These are phyloP conservation scores for Henricia sp. DNA, from an alignment of 53 echinoderm and acorn worm species.

Conservation along the genomic window DNA sequence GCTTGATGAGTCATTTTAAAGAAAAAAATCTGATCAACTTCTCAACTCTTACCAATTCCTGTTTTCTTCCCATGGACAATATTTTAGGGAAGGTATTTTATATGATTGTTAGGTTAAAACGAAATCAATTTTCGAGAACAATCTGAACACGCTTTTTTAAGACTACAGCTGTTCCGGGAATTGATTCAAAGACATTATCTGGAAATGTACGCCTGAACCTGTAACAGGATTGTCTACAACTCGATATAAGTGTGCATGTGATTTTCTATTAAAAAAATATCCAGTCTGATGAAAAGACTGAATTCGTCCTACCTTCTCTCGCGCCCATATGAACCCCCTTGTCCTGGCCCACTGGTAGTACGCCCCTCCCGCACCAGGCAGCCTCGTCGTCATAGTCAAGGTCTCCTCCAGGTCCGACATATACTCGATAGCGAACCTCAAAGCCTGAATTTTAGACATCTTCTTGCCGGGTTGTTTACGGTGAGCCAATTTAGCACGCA, in stretches of 20 bases:
- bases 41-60: too few species aligned
- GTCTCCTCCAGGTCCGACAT: conserved; percentile 95
- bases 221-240: too few species aligned
- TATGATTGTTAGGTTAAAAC: too few species aligned
- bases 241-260: neutral
- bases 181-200: neutral
- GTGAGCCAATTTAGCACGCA: conserved; percentile 89
- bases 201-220: neutral
- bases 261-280: neutral
- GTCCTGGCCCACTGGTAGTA: conserved; percentile 99
- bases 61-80: too few species aligned
- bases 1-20: too few species aligned
- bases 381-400: conserved; percentile 86
- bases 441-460: conserved; percentile 97
- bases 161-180: neutral
- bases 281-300: neutral
- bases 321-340: conserved; percentile 95
- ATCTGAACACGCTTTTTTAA: neutral
- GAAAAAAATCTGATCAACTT: too few species aligned
- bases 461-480: conserved; percentile 98
- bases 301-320: conserved; percentile 88
- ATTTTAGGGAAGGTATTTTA: too few species aligned
- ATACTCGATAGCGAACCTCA: conserved; percentile 95
- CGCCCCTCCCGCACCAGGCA: conserved; percentile 85
- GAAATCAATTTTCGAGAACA: too few species aligned